phyloP scores from a whole-genome alignment of 2,113 vertebrate species.

The Oreotrochilus melanogaster region DNA sequence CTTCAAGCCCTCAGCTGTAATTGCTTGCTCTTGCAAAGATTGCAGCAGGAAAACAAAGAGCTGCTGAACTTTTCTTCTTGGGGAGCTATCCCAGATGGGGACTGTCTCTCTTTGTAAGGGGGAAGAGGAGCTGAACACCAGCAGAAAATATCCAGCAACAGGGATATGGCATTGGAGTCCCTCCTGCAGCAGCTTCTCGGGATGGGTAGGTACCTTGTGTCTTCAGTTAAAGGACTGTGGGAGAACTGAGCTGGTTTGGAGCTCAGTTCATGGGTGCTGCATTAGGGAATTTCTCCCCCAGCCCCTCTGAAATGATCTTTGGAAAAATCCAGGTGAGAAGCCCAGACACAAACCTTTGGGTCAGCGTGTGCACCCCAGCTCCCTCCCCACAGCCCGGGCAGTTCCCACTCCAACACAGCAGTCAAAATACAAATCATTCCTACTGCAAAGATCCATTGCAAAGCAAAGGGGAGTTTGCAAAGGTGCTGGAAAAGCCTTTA shows the following conservation, averaged over 20 bases:
- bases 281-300: not conserved
- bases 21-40: constrained; percentile 50
- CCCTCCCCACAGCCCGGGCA: rapidly evolving
- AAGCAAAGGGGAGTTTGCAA: not conserved
- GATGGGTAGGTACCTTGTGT: not conserved
- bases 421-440: not conserved
- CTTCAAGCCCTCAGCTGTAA: constrained; percentile 54
- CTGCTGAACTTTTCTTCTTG: constrained; percentile 22
- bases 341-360: rapidly evolving
- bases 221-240: not conserved
- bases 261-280: not conserved
- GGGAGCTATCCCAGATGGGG: not conserved
- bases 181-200: not conserved
- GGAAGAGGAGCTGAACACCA: not conserved
- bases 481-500: not conserved
- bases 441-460: not conserved
- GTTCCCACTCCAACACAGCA: not conserved
- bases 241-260: not conserved
- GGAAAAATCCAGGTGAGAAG: not conserved
- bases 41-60: constrained; percentile 50
- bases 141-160: rapidly evolving
- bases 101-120: not conserved
- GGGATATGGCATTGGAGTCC: rapidly evolving
- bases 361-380: rapidly evolving
- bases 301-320: rapidly evolving